Evolutionary conservation across 2,113 vertebrate genomes (phyloP).

Genomic region (Eudyptes chrysolophus): DNA sequence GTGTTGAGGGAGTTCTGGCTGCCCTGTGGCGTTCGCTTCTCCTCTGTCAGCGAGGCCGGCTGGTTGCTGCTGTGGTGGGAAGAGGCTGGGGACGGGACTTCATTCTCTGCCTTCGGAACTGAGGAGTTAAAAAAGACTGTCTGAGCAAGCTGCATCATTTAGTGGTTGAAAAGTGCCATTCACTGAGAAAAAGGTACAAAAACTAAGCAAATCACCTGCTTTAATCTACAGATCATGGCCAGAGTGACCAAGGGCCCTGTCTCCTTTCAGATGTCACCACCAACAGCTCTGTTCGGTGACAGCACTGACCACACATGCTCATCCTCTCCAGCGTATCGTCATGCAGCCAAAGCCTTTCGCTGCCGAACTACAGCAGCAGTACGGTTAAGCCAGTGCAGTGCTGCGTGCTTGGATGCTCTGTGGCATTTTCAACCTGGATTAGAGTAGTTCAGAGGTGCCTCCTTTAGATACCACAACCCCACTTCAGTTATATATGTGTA

Average conservation of each 20-base stretch:
- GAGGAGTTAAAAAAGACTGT: not conserved
- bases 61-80: constrained; percentile 98
- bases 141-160: rapidly evolving
- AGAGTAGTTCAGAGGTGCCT: not conserved
- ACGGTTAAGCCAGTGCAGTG: not conserved
- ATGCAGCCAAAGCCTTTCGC: not conserved
- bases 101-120: constrained; percentile 90
- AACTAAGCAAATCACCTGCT: not conserved
- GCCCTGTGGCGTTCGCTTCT: constrained; percentile 93
- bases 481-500: not conserved
- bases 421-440: not conserved
- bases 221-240: not conserved
- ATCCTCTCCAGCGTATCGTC: not conserved
- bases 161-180: not conserved
- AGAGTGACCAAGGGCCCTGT: not conserved
- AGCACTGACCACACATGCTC: not conserved
- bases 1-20: constrained; percentile 98
- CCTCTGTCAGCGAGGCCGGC: constrained; percentile 91
- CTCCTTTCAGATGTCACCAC: not conserved
- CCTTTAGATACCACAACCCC: not conserved
- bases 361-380: not conserved
- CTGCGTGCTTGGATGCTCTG: not conserved
- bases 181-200: not conserved
- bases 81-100: constrained; percentile 93
- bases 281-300: not conserved